Evolutionary conservation across 2,888 invertebrate genomes (phyloP), one percentile per base, ranked within the genome.

Genomic region (Lysandra coridon): DNA sequence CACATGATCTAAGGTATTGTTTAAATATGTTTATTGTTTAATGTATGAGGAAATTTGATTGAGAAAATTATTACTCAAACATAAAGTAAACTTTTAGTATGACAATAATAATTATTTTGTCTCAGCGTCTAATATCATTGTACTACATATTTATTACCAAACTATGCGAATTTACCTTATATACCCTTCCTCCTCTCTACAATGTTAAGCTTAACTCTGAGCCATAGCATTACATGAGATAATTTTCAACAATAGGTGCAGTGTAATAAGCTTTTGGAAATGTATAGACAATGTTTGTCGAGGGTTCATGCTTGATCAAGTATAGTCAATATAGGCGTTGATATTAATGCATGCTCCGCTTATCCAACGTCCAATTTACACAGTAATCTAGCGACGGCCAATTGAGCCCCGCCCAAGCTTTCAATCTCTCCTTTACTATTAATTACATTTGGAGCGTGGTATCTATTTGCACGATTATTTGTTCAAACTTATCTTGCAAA

Each of bases 341-440:
- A 81, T 79, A 80, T 79, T 81, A 81, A 81, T 81, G 78, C 79
- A 57, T 77, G 77, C 77, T 78, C 73, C 64, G 78, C 62, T 75
- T 78, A 78, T 79, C 80, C 78, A 79, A 49, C 79, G 76, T 73
- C 73, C 69, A 78, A 78, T 80, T 80, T 80, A 79, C 78, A 80
- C 78, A 78, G 78, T 79, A 79, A 80, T 79, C 80, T 74, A 76
- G 76, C 76, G 33, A 57, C 57, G 76, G 76, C 76, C 76, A 76
- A 76, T 76, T 57, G 57, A 76, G 76, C 76, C 76, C 57, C 76
- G 57, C 76, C 57, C 76, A 75, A 37, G 53, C 57, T 76, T 76
- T 76, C 76, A 53, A 76, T 76, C 33, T 49, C 14, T 33, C 57
- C 53, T 23, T 75, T 75, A 76, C 53, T 57, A 76, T 57, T 76